phyloP scores from a whole-genome alignment of 2,888 invertebrate species.

The Adelognathus sp. region DNA sequence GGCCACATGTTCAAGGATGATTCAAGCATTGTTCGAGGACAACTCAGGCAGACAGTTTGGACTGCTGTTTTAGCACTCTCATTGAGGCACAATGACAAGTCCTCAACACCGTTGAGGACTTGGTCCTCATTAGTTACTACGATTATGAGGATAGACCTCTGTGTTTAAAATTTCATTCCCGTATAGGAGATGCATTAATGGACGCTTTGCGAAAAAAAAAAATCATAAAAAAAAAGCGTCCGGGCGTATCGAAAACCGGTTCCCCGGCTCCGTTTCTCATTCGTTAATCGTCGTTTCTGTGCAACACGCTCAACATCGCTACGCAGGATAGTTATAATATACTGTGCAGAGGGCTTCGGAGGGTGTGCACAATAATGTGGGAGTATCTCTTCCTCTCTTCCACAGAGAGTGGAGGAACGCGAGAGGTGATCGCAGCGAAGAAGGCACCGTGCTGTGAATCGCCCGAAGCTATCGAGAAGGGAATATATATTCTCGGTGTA shows the following conservation, averaged over 20 bases:
- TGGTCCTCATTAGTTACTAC: not conserved
- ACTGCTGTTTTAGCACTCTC: no score
- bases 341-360: conserved; percentile 39
- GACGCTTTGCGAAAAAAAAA: not conserved
- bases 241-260: conserved; percentile 46
- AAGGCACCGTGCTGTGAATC: not conserved
- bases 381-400: conserved; percentile 27
- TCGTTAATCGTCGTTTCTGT: conserved; percentile 55
- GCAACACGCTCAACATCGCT: conserved; percentile 36
- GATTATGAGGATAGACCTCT: not conserved
- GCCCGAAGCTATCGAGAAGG: not conserved
- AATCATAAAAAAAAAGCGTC: conserved; percentile 25
- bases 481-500: not conserved
- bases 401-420: no score
- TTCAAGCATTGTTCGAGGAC: no score
- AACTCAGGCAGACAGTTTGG: no score
- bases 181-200: conserved; percentile 28
- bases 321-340: conserved; percentile 18
- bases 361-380: conserved; percentile 57
- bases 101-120: not conserved
- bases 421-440: conserved; percentile 10
- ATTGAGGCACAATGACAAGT: no score
- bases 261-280: conserved; percentile 57
- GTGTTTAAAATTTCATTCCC: not conserved
- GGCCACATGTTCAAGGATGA: no score